These are phyloP conservation scores for Gambelia wislizenii DNA, from an alignment of 2,797 vertebrate genomes.

Conservation along the genomic window DNA sequence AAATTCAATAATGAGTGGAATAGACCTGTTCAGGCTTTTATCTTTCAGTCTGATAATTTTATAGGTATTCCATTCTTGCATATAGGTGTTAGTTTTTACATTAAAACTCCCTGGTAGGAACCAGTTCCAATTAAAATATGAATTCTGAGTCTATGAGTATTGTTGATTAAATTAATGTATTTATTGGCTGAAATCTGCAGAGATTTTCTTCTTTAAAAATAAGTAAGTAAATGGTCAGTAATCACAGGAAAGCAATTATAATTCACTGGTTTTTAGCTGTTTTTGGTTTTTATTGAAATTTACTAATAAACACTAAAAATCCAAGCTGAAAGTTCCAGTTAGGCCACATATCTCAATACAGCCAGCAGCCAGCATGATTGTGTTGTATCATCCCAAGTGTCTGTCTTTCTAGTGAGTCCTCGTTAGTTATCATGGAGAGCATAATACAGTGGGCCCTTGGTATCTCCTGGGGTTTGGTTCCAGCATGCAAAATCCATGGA, in stretches of 20 bases:
- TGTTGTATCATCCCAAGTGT: neutral
- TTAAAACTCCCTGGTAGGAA: neutral
- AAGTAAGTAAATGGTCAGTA: too few species aligned
- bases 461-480: too few species aligned
- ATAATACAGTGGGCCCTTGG: too few species aligned
- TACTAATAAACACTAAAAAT: neutral
- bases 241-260: neutral
- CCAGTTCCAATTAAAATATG: neutral
- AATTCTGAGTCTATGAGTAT: constrained; percentile 26
- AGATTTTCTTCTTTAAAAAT: neutral
- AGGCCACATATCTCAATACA: too few species aligned
- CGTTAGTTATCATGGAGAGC: neutral
- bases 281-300: neutral
- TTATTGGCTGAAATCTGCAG: neutral
- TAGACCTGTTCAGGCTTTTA: constrained; percentile 15
- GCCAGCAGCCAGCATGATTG: neutral
- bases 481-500: too few species aligned
- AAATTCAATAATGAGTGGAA: neutral
- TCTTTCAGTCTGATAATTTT: neutral
- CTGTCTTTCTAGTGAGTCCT: neutral
- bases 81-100: neutral
- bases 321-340: neutral
- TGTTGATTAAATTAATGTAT: neutral
- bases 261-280: neutral
- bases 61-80: neutral